phyloP scores from a whole-genome alignment of 2,113 vertebrate genomes.

The Fregata magnificens region DNA sequence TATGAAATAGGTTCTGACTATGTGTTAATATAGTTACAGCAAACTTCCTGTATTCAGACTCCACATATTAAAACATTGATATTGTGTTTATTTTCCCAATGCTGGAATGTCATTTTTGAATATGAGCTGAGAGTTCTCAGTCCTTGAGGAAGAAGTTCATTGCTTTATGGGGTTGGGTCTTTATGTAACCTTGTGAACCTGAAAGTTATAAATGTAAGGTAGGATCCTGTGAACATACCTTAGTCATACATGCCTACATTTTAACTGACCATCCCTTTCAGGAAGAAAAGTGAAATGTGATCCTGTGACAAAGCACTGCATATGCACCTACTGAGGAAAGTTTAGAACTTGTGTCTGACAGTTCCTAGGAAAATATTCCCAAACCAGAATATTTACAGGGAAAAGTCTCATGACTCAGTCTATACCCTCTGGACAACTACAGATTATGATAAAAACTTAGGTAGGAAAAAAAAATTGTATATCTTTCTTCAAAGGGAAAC shows the following conservation, averaged over 20 bases:
- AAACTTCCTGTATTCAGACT: background rate
- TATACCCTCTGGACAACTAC: background rate
- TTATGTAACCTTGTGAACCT: background rate
- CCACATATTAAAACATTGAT: background rate
- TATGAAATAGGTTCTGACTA: background rate
- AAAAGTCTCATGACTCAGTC: background rate
- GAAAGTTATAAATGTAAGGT: background rate
- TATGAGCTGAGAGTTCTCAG: background rate
- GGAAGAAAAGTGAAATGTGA: background rate
- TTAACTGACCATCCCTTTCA: background rate
- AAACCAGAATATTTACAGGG: background rate
- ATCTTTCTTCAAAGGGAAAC: background rate
- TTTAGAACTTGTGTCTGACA: background rate
- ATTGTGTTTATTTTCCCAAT: background rate
- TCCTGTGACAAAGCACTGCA: background rate
- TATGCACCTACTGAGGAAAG: background rate
- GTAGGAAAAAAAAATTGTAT: background rate
- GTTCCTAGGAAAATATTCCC: background rate
- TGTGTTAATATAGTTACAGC: background rate
- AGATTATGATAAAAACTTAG: background rate
- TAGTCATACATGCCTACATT: background rate
- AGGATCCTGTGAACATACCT: background rate
- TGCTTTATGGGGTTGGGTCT: background rate
- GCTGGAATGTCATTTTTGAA: background rate
- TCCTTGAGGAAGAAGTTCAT: background rate